Evolutionary conservation across 2,797 vertebrate species (phyloP), one percentile per base, ranked within the genome.

Genomic region (Myotis vivesi): DNA sequence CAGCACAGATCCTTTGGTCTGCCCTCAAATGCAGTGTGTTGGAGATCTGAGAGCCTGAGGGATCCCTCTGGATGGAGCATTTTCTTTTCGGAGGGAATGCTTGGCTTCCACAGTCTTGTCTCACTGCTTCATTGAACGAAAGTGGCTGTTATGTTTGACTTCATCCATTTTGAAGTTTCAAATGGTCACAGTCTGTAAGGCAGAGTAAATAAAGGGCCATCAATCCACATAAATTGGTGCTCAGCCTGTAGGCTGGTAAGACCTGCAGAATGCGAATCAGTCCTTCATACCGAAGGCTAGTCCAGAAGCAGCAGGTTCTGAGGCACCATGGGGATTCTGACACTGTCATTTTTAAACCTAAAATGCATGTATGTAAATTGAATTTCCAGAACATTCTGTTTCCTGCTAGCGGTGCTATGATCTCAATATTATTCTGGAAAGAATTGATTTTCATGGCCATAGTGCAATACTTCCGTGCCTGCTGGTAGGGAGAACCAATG

Each of bases 181-280:
- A 93, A 92, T 82, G 98, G 98, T 98, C 98, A 97, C 98, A 98
- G 97, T 97, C 98, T 96, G 51, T 96, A 97, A 94, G 97, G 95
- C 96, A 96, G 98, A 98, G 97, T 98, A 98, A 99, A 99, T 98
- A 98, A 96, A 97, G 97, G 98, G 96, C 98, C 97, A 98, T 99
- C 98, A 98, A 98, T 99, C 98, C 99, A 97, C 59, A 89, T 38
- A 90, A 93, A 81, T 97, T 33, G 36, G 85, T 55, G 81, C 93
- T 96, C 95, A 91, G 89, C 86, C 96, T 62, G 5, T 72, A 83
- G 94, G 75, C 22, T 64, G 51, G 95, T 95, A 64, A 89, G 96
- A 91, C 97, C 86, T 81, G 44, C 19, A 8, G 87, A 96, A 97
- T 96, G 90, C 88, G 77, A 97, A 96, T 97, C 79, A 91, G 92